Base-by-base conservation (phyloP, 2,888 invertebrate genomes). In the Leucophenga maculata region DNA sequence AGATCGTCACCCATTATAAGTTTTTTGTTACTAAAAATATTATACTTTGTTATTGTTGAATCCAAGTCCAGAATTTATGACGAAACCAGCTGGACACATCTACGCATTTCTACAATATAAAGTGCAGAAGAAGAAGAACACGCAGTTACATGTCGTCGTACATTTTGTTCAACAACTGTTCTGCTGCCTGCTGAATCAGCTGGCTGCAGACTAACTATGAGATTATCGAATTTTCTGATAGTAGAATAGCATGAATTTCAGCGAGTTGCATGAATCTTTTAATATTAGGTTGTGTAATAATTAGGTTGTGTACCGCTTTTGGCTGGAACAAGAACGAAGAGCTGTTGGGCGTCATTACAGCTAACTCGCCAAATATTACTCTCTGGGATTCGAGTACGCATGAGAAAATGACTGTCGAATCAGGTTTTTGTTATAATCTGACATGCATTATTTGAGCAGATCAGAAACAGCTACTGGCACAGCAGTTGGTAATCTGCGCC, bases 301-400 rank as follows among this genome's bases (percentile, higher is more conserved):
- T 3, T n/a, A 97, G 97, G 1, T 90, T 94, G 60, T 98, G 97
- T 83, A 93, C 93, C 9, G 95, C 94, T 1, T 93, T 99, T 89
- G 94, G 94, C 64, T 99, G 99, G 99, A 98, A 99, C 86, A 92
- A 93, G 68, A 97, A 99, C 85, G 99, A 99, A 0, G 98, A 98
- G 87, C 90, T 96, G 22, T 89, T 99, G 68, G 98, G 96, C 0
- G 92, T 97, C n/a, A 95, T 98, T 68, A 94, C 94, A 54, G 95
- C 95, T 55, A 91, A 91, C 76, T 92, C 93, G 0, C 91, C 93
- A 0, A 90, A 91, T 65, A 92, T 94, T 13, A 90, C 92, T 4
- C 89, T 99, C 44, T 99, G 98, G 98, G 97, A 99, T 89, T 93
- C 97, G 48, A 95, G 95, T 85, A 93, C 93, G 0, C 92, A 93